Evolutionary conservation across 2,113 vertebrate species (phyloP).

Genomic region (Pitta sordida): DNA sequence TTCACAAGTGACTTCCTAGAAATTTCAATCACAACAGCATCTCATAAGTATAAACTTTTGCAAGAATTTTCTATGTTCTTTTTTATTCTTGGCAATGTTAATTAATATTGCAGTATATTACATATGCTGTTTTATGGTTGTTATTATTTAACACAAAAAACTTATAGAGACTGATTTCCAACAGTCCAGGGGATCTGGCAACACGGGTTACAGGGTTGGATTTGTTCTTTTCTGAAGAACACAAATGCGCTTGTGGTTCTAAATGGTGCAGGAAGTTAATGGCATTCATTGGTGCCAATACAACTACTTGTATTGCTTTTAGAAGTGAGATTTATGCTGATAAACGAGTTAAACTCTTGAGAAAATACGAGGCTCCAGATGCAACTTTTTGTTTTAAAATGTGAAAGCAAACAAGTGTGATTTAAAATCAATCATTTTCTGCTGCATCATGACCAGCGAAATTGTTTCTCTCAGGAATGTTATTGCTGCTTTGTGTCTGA

Average conservation of each 20-base stretch:
- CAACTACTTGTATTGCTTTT: background rate
- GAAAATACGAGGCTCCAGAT: background rate
- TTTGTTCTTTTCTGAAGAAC: background rate
- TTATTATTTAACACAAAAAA: background rate
- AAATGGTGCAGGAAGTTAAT: background rate
- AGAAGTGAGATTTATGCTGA: background rate
- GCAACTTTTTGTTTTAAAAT: background rate
- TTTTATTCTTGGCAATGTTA: background rate
- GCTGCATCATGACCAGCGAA: background rate
- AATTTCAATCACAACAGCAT: background rate
- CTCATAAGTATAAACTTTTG: background rate
- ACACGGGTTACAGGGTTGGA: background rate
- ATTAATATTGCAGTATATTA: background rate
- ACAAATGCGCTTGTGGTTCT: background rate
- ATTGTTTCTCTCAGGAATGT: background rate
- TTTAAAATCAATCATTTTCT: background rate
- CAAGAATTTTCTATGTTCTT: background rate
- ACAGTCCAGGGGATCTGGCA: background rate
- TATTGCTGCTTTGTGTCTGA: background rate
- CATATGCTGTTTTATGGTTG: background rate
- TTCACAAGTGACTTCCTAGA: background rate
- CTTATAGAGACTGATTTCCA: background rate
- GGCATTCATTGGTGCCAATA: background rate
- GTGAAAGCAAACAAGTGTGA: background rate
- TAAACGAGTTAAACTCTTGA: background rate